Base-by-base conservation (phyloP, 2,888 invertebrate genomes). In the Sycophila texana region DNA sequence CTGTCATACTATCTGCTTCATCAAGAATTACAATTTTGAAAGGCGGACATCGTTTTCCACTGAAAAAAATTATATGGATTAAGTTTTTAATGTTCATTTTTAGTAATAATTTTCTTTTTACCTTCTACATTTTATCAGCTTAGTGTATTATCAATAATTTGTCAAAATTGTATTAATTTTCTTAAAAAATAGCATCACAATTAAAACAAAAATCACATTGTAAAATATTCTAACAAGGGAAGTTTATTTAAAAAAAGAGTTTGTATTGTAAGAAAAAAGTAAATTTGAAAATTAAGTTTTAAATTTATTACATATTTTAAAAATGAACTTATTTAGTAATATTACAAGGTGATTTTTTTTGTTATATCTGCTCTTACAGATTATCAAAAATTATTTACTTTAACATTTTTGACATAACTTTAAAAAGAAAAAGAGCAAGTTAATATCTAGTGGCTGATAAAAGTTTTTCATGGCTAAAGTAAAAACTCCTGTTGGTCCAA, bases 1-100 rank as follows among this genome's bases (percentile, higher is more conserved):
- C 93, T 0, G 99, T 99, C 99, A 99, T 99, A 0, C 98, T 98
- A 89, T 99, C 99, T 0, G 99, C 99, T 92, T 99, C 99, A 89
- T 99, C 99, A 22, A 99, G 92, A 83, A 99, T 98, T 5, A 99
- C 94, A 39, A 99, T 95, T 92, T 99, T 99, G 88, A 98, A 98
- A 0, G 98, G 95, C 1, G 98, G 99, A 91, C 98, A 98, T 4
- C 96, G 94, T 78, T 85, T 88, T 4, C 89, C 89, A 51, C 89
- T 89, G 18, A 67, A 86, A 85, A 68, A 67, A 97, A 92, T 94
- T 94, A 68, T 53, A 7, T 39, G 14, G n/a, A 57, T 22, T 14
- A n/a, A 39, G 30, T 58, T 47, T 71, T 30, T 65, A 14, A 16
- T 65, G 39, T 10, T 49, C n/a, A 49, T 65, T 26, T 51, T 22